phyloP scores from a whole-genome alignment of 64 coral and sea anemone species.

The Stichodactyla mertensii region DNA sequence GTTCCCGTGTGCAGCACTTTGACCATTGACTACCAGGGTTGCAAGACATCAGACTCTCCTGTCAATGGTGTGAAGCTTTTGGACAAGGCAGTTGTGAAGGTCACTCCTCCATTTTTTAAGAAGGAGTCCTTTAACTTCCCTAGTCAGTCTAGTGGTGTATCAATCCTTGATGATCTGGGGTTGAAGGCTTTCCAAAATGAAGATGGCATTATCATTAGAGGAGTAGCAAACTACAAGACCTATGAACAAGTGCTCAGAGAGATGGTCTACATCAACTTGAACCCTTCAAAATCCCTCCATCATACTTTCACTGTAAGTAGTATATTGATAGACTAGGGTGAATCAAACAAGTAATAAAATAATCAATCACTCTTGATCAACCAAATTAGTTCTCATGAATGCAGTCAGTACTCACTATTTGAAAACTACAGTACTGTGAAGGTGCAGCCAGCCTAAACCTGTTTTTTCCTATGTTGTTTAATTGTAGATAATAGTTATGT shows the following conservation, averaged over 20 bases:
- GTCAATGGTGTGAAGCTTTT: conserved; percentile 41
- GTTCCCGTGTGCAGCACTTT: conserved; percentile 50
- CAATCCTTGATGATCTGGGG: conserved; percentile 55
- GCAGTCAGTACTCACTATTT: too few species aligned
- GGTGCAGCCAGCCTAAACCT: too few species aligned
- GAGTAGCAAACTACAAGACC: conserved; percentile 57
- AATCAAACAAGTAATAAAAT: too few species aligned
- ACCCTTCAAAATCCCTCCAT: conserved; percentile 23
- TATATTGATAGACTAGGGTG: neutral
- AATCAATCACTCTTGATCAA: too few species aligned
- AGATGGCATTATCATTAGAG: conserved; percentile 68
- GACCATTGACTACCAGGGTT: conserved; percentile 44
- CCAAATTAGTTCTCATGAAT: too few species aligned
- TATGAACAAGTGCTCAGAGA: conserved; percentile 63
- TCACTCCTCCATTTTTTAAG: conserved; percentile 64
- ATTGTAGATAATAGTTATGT: too few species aligned
- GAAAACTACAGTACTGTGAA: too few species aligned
- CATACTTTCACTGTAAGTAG: conserved; percentile 46
- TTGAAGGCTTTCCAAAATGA: conserved; percentile 50
- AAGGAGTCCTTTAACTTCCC: conserved; percentile 65
- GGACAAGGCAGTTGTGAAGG: conserved; percentile 49
- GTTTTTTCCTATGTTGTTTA: too few species aligned
- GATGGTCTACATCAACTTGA: conserved; percentile 57
- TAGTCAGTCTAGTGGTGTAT: conserved; percentile 8
- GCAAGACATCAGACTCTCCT: conserved; percentile 28